Evolutionary conservation across 1,140 invertebrate species (phyloP).

Genomic region (Phortica variegata): DNA sequence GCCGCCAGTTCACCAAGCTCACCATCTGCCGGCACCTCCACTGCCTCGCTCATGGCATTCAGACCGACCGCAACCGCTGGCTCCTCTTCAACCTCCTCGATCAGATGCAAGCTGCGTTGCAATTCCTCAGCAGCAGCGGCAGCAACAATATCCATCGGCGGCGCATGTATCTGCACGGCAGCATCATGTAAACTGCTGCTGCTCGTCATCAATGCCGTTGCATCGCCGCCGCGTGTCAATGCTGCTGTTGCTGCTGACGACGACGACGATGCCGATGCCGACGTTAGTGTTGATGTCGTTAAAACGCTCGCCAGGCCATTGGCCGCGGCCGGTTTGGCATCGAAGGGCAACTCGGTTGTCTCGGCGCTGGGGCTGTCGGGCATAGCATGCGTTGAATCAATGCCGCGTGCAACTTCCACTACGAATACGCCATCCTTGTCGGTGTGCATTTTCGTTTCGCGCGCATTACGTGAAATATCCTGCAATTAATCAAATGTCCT

Average conservation of each 20-base stretch:
- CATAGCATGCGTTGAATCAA: slow-evolving; percentile 37
- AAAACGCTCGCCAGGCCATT: no score
- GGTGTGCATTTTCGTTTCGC: slow-evolving; percentile 68
- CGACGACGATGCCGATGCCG: no score
- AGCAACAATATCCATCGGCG: slow-evolving; percentile 32
- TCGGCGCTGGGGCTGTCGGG: slow-evolving; percentile 42
- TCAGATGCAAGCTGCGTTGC: slow-evolving; percentile 60
- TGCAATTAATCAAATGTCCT: slow-evolving; percentile 51
- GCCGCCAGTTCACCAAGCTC: slow-evolving; percentile 52
- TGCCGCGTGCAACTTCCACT: slow-evolving; percentile 65
- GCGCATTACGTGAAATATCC: slow-evolving; percentile 67
- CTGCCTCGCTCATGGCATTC: slow-evolving; percentile 51
- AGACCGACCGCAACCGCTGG: slow-evolving; percentile 47
- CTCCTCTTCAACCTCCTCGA: slow-evolving; percentile 35
- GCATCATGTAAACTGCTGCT: no score
- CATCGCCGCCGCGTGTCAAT: no score
- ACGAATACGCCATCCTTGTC: slow-evolving; percentile 77
- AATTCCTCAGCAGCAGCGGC: slow-evolving; percentile 36
- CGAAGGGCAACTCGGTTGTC: slow-evolving; percentile 37
- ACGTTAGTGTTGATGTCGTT: no score
- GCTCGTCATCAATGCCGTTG: slow-evolving; percentile 28
- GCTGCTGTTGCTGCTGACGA: no score
- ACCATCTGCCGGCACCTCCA: slow-evolving; percentile 43
- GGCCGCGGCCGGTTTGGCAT: slow-evolving; percentile 23
- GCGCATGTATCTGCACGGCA: slow-evolving; percentile 55